Conservation (phyloP, 2,113 vertebrate species). For the Paralichthys olivaceus region DNA sequence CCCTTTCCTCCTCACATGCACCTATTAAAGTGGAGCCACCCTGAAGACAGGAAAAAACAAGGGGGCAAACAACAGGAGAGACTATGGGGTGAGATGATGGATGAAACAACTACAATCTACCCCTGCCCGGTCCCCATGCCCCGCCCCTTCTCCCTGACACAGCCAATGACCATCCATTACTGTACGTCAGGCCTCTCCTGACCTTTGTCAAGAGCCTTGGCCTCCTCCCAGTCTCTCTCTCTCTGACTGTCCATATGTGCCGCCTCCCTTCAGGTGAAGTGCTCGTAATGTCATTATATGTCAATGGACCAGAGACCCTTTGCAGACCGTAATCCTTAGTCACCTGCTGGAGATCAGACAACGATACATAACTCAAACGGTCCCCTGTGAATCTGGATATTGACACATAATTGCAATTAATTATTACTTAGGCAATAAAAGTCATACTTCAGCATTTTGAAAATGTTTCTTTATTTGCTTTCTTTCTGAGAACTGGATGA, state of each 20-base stretch:
- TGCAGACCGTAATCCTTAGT: slow-evolving; percentile 82
- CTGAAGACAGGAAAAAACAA: slow-evolving; percentile 7
- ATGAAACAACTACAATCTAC: slow-evolving; percentile 58
- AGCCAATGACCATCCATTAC: slow-evolving; percentile 62
- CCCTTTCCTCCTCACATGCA: slow-evolving; percentile 52
- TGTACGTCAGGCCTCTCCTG: slow-evolving; percentile 68
- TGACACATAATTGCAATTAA: slow-evolving; percentile 78
- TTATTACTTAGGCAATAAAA: slow-evolving; percentile 14
- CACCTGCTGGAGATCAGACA: slow-evolving; percentile 81
- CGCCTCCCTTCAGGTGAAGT: slow-evolving; percentile 79
- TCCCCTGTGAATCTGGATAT: slow-evolving; percentile 62
- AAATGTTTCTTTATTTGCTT: slow-evolving; percentile 11
- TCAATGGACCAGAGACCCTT: slow-evolving; percentile 82
- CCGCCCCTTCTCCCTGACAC: slow-evolving; percentile 54
- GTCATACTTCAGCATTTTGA: slow-evolving; percentile 25
- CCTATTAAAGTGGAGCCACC: slow-evolving; percentile 34
- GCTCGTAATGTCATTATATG: slow-evolving; percentile 81
- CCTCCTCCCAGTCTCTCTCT: slow-evolving; percentile 76
- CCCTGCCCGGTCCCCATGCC: slow-evolving; percentile 57
- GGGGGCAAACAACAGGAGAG: slow-evolving; percentile 39
- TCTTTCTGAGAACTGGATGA: background rate
- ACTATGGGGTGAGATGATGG: slow-evolving; percentile 71
- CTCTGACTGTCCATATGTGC: slow-evolving; percentile 81
- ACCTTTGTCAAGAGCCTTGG: slow-evolving; percentile 78
- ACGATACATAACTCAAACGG: slow-evolving; percentile 58